phyloP scores from a whole-genome alignment of 2,888 invertebrate genomes.

The Rhaphigaster nebulosa region DNA sequence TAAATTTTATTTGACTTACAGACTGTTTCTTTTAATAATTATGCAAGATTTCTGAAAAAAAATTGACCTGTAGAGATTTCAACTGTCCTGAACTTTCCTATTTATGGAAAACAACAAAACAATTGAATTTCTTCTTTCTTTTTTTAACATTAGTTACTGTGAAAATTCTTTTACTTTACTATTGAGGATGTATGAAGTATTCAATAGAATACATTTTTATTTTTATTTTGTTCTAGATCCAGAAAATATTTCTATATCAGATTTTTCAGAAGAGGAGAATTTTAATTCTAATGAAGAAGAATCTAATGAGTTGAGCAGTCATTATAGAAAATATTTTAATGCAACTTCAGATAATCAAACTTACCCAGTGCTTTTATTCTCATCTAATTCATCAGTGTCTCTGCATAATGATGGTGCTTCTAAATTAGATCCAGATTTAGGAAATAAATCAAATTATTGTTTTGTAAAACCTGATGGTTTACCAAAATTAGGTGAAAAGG shows the following conservation, averaged over 20 bases:
- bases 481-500: not conserved
- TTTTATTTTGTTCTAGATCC: not conserved
- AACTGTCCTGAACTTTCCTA: too few species aligned
- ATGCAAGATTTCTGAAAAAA: too few species aligned
- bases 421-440: not conserved
- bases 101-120: too few species aligned
- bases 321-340: not conserved
- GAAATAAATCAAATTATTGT: not conserved
- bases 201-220: not conserved
- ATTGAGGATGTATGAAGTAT: not conserved
- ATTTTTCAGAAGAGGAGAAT: slow-evolving; percentile 13
- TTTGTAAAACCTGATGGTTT: not conserved
- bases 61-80: too few species aligned
- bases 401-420: not conserved
- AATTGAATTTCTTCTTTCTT: too few species aligned
- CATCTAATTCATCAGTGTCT: not conserved
- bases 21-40: too few species aligned
- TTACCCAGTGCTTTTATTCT: not conserved
- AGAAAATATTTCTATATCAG: slow-evolving; percentile 41
- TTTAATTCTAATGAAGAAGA: not conserved
- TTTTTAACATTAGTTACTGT: too few species aligned
- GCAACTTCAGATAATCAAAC: not conserved
- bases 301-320: not conserved
- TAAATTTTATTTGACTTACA: too few species aligned
- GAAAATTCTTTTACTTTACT: not conserved